phyloP scores from a whole-genome alignment of 2,113 vertebrate genomes.

The Apteryx owenii region DNA sequence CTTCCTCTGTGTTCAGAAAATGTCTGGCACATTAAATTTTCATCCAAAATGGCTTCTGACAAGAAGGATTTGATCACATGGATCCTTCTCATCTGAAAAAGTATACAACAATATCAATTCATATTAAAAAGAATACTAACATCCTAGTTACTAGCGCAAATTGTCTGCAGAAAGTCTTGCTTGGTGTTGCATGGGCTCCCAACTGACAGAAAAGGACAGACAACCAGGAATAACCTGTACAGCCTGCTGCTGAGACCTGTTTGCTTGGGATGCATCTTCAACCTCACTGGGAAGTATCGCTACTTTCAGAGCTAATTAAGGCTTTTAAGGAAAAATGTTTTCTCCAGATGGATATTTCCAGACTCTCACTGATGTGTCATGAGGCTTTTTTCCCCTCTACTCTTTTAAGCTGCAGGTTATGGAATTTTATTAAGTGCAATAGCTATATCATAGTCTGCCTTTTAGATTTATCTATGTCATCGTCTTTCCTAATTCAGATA shows the following conservation, averaged over 20 bases:
- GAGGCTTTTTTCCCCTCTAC: conserved; percentile 7
- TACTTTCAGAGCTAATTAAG: background rate
- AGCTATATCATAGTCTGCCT: conserved; percentile 48
- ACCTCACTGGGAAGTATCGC: background rate
- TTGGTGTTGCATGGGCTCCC: background rate
- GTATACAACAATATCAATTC: background rate
- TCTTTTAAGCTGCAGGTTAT: conserved; percentile 39
- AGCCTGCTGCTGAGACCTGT: background rate
- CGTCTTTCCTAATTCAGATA: conserved; percentile 6
- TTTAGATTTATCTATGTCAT: conserved; percentile 54
- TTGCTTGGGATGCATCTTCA: background rate
- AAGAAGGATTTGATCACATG: background rate
- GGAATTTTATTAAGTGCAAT: conserved; percentile 59
- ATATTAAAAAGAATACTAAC: background rate
- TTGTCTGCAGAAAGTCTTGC: background rate
- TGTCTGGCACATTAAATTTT: background rate
- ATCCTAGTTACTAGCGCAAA: background rate
- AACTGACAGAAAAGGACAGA: background rate
- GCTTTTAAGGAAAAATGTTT: conserved; percentile 30
- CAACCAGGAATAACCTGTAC: conserved; percentile 36
- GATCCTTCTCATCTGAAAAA: background rate
- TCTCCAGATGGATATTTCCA: conserved; percentile 62
- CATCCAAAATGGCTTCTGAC: background rate
- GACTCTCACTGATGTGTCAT: conserved; percentile 9
- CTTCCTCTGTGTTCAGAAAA: background rate